Evolutionary conservation across 2,888 invertebrate species (phyloP).

Genomic region (Orchesella flavescens): DNA sequence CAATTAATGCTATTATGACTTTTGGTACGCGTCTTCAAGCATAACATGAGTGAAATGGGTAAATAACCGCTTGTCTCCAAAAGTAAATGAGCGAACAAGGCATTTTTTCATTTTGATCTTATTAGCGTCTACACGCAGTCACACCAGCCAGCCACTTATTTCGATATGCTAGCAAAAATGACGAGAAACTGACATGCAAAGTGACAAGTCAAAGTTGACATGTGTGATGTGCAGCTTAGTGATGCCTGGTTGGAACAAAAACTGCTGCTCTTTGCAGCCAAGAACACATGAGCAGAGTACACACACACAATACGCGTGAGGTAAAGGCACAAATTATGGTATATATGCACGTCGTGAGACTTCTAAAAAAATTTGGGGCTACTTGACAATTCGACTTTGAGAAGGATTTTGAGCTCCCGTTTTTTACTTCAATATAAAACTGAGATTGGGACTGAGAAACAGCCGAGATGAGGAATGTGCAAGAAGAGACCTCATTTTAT

Average conservation of each 20-base stretch:
- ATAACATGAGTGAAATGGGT: neutral
- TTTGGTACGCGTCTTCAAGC: neutral
- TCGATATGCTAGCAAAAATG: constrained; percentile 41
- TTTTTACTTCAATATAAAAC: neutral
- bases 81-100: constrained; percentile 16
- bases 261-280: neutral
- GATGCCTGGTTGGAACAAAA: neutral
- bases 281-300: neutral
- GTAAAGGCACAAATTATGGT: too few species aligned
- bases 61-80: constrained; percentile 12
- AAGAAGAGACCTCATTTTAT: constrained; percentile 30
- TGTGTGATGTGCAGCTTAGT: constrained; percentile 41
- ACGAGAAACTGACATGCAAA: constrained; percentile 58
- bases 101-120: constrained; percentile 39
- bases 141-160: too few species aligned
- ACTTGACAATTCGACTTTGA: neutral
- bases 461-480: neutral
- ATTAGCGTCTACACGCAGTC: constrained; percentile 31
- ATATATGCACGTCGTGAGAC: too few species aligned
- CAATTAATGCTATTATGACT: constrained; percentile 4
- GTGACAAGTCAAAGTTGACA: constrained; percentile 59
- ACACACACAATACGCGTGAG: neutral
- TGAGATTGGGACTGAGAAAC: neutral
- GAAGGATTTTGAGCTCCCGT: neutral
- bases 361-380: constrained; percentile 6